phyloP scores from a whole-genome alignment of 2,797 vertebrate genomes.

The Harpagifer antarcticus region DNA sequence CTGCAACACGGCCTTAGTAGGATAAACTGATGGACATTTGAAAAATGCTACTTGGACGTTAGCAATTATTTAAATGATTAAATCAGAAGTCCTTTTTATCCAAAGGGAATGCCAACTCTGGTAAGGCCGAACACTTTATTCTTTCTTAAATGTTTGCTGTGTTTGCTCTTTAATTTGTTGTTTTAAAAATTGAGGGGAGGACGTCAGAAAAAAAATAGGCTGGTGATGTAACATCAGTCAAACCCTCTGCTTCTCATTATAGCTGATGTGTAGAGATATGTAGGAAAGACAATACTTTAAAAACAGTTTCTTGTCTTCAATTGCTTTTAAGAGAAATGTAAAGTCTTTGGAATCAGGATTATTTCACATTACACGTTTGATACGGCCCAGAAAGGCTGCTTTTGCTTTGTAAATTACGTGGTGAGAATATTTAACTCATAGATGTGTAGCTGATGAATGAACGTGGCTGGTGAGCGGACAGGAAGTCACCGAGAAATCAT shows the following conservation, averaged over 20 bases:
- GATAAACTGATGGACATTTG: slow-evolving; percentile 81
- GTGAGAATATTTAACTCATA: not conserved
- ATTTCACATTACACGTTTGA: not conserved
- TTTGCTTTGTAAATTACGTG: not conserved
- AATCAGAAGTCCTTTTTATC: slow-evolving; percentile 38
- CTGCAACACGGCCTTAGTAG: slow-evolving; percentile 73
- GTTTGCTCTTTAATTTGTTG: slow-evolving; percentile 23
- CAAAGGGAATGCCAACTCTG: slow-evolving; percentile 70
- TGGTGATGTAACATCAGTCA: slow-evolving; percentile 10
- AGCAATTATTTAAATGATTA: slow-evolving; percentile 43
- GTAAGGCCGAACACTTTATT: slow-evolving; percentile 80
- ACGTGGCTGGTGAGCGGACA: slow-evolving; percentile 16
- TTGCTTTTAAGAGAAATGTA: not conserved
- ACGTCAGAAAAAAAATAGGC: not conserved
- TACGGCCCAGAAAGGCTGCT: not conserved
- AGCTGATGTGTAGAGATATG: not conserved
- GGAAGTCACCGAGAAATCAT: slow-evolving; percentile 22
- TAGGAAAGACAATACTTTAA: not conserved
- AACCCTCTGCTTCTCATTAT: not conserved
- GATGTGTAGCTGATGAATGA: not conserved
- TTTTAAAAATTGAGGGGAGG: slow-evolving; percentile 22
- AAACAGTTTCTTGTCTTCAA: not conserved
- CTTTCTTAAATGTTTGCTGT: slow-evolving; percentile 13
- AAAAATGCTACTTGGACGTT: slow-evolving; percentile 74
- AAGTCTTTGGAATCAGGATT: not conserved